Conservation (phyloP, 1,140 invertebrate genomes). For the Chlorops oryzae region DNA sequence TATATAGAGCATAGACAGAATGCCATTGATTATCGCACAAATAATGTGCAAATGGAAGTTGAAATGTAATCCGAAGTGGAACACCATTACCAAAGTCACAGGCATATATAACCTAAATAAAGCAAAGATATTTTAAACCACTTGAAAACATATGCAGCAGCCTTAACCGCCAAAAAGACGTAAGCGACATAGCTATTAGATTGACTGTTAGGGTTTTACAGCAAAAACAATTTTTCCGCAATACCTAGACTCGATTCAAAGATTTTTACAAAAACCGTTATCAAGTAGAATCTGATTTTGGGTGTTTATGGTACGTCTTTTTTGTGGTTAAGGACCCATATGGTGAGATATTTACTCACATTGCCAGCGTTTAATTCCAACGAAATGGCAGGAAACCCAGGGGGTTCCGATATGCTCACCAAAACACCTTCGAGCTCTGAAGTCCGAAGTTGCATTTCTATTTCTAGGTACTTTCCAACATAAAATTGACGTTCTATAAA, state of each 20-base stretch:
- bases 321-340: not conserved
- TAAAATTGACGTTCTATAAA: slow-evolving; percentile 65
- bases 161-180: not conserved
- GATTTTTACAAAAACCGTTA: not conserved
- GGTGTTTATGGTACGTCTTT: too few relatives aligned
- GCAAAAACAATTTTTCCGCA: not conserved
- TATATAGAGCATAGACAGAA: slow-evolving; percentile 66
- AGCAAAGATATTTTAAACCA: not conserved
- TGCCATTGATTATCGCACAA: slow-evolving; percentile 88
- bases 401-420: slow-evolving; percentile 62
- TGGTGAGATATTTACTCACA: slow-evolving; percentile 45
- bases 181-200: not conserved
- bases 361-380: slow-evolving; percentile 72
- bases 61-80: slow-evolving; percentile 54
- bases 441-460: slow-evolving; percentile 78
- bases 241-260: not conserved
- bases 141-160: not conserved
- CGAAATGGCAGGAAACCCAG: slow-evolving; percentile 62
- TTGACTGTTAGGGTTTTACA: not conserved
- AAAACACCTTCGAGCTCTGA: slow-evolving; percentile 74
- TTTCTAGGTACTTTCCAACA: slow-evolving; percentile 61
- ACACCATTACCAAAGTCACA: slow-evolving; percentile 61
- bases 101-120: slow-evolving; percentile 58
- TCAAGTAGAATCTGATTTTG: not conserved
- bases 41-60: slow-evolving; percentile 57